Base-by-base conservation (phyloP, 2,113 vertebrate species). In the Leiothrix lutea region DNA sequence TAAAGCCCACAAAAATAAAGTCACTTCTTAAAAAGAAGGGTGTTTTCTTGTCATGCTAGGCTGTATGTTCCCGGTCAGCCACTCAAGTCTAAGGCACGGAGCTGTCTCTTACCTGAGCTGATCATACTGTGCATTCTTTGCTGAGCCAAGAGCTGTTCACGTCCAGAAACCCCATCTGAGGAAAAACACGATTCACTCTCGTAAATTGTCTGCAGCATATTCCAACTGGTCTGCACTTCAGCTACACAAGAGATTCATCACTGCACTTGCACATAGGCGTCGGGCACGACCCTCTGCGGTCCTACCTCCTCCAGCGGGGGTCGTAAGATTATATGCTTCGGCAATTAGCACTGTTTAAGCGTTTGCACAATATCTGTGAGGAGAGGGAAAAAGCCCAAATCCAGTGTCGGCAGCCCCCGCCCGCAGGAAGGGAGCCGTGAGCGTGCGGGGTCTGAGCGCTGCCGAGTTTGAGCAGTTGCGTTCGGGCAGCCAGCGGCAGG, bases 191-290 rank as follows among this genome's bases (percentile, higher is more conserved):
- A 99, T 98, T 99, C 99, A 98, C 98, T 98, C 98, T 99, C 99
- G 97, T 99, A 99, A 99, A 99, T 99, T 97, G 99, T 99, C 99
- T 99, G 99, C 98, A 99, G 99, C 99, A 99, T 99, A 98, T 98
- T 99, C 99, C 98, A 98, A 97, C 98, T 98, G 98, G 98, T 97
- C 98, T 98, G 97, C 97, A 98, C 98, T 98, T 99, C 98, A 99
- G 98, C 98, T 97, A 98, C 98, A 98, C 66, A 94, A 98, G 97
- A 98, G 97, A 97, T 95, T 98, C 98, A 98, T 98, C 97, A 93
- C 97, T 98, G 98, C 98, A 96, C 97, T 95, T 90, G 97, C 82
- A 98, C 98, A 98, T 87, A 97, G 98, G 97, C 98, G 97, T 97
- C 98, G 95, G 98, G 98, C 98, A 98, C 98, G 96, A 97, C 98